These are phyloP conservation scores for Tenthredo notha DNA, from an alignment of 2,888 invertebrate genomes.

Conservation along the genomic window DNA sequence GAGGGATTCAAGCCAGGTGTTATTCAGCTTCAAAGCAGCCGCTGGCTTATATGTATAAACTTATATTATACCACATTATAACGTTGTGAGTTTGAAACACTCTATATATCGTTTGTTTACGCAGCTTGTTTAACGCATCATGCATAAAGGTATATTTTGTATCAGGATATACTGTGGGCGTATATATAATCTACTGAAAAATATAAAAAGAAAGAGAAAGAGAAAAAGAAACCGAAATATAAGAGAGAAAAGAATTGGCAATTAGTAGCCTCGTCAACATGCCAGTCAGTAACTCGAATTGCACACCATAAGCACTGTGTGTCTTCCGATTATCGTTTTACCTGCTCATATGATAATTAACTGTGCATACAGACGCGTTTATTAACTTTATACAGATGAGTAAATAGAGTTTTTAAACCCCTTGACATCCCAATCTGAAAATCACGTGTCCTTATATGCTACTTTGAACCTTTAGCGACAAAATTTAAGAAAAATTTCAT, in stretches of 20 bases:
- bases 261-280: neutral
- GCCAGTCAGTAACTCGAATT: neutral
- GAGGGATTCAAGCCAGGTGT: neutral
- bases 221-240: neutral
- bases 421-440: neutral
- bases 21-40: constrained; percentile 21
- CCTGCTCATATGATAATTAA: neutral
- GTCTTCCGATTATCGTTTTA: neutral
- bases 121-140: neutral
- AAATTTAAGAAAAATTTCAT: too few species aligned
- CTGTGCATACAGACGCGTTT: neutral
- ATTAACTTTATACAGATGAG: neutral
- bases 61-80: constrained; percentile 8
- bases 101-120: constrained; percentile 28
- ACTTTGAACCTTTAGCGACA: neutral
- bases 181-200: neutral
- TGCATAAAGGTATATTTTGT: neutral
- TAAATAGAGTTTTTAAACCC: neutral
- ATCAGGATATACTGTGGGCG: neutral
- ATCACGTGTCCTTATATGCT: neutral
- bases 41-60: neutral
- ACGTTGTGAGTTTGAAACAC: neutral
- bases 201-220: neutral
- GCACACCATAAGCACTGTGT: neutral
- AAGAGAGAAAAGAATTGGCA: neutral